Percentiles rank a stretch among this genome's conserved stretches.
Evolutionary conservation across 1,140 invertebrate species (phyloP).

Genomic region (Oncopodura yosiiana): DNA sequence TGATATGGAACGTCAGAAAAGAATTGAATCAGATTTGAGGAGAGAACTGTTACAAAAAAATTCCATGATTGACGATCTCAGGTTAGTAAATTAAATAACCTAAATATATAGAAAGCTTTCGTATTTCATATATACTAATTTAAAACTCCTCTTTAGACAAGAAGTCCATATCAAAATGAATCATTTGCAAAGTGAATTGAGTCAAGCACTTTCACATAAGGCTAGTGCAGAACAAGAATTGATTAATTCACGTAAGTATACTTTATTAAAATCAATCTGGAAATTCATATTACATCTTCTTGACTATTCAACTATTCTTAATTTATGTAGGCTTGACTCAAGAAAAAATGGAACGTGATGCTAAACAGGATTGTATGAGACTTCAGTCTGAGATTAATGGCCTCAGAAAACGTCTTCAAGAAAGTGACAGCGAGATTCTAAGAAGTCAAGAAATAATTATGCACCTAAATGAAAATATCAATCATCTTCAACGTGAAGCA

Average conservation of each 20-base stretch:
- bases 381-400: constrained; percentile 63
- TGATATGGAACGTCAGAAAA: constrained; percentile 63
- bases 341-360: constrained; percentile 59
- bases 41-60: constrained; percentile 61
- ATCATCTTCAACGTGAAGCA: constrained; percentile 67
- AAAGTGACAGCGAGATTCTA: constrained; percentile 63
- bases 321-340: constrained; percentile 49
- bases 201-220: constrained; percentile 59
- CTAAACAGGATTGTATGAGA: constrained; percentile 57
- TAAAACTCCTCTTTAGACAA: no score
- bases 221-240: constrained; percentile 65
- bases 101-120: no score
- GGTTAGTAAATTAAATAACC: no score
- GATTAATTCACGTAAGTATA: no score
- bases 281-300: no score
- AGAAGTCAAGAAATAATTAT: constrained; percentile 65
- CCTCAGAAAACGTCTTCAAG: constrained; percentile 60
- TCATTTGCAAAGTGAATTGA: constrained; percentile 61
- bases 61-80: constrained; percentile 59
- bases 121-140: no score
- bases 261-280: no score
- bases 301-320: no score
- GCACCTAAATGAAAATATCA: constrained; percentile 60
- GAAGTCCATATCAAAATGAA: constrained; percentile 63
- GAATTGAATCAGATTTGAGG: constrained; percentile 60